Conservation (phyloP, 2,113 vertebrate genomes). For the Megaleporinus macrocephalus region DNA sequence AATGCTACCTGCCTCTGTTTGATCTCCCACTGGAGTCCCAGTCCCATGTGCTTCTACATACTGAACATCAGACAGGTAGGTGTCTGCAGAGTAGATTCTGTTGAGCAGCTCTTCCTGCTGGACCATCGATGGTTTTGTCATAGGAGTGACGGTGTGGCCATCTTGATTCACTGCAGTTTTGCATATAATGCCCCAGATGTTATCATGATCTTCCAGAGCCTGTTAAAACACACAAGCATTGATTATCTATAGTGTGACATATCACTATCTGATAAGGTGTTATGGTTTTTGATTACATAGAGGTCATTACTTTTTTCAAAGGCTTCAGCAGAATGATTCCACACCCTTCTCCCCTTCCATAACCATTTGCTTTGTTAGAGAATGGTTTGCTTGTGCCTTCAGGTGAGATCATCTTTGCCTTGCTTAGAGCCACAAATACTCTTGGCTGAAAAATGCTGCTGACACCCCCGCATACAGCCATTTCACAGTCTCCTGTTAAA, state of each 20-base stretch:
- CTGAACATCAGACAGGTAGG: conserved; percentile 78
- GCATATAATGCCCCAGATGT: conserved; percentile 84
- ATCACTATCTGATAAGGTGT: conserved; percentile 45
- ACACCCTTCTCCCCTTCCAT: conserved; percentile 89
- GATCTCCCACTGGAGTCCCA: conserved; percentile 83
- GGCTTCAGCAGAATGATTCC: conserved; percentile 84
- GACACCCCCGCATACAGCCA: conserved; percentile 85
- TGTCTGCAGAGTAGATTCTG: conserved; percentile 75
- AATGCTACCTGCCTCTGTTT: conserved; percentile 80
- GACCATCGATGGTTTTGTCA: conserved; percentile 81
- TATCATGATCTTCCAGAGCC: conserved; percentile 73
- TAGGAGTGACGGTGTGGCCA: conserved; percentile 77
- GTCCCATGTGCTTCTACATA: conserved; percentile 88
- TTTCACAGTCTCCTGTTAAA: conserved; percentile 82
- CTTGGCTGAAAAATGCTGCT: conserved; percentile 83
- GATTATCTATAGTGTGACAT: neutral
- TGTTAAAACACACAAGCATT: conserved; percentile 71
- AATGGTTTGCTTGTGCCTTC: conserved; percentile 86
- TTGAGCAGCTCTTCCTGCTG: conserved; percentile 84
- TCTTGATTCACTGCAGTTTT: conserved; percentile 86
- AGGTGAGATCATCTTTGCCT: conserved; percentile 86
- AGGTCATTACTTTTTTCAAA: conserved; percentile 75
- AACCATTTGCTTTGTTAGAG: conserved; percentile 81
- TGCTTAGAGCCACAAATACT: conserved; percentile 83
- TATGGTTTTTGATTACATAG: neutral